These are phyloP conservation scores for Eudasyphora cyanicolor DNA, from an alignment of 2,888 invertebrate genomes.

Conservation along the genomic window DNA sequence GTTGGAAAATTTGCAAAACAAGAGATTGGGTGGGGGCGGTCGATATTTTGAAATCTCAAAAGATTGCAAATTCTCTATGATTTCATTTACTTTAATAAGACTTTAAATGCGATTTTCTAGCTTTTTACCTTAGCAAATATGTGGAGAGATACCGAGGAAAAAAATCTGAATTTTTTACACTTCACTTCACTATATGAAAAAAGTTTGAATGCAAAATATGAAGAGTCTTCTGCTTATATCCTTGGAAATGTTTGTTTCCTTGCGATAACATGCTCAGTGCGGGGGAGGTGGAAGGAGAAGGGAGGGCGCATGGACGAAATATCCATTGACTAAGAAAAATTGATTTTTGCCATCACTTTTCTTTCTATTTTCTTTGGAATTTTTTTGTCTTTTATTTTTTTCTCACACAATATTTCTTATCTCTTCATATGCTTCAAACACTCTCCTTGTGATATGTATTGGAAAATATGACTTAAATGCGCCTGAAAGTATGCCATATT, in stretches of 20 bases:
- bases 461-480: not conserved
- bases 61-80: not conserved
- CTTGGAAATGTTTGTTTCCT: not conserved
- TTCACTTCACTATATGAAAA: not conserved
- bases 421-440: not conserved
- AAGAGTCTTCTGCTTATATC: not conserved
- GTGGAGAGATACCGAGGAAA: not conserved
- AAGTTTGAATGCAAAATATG: not conserved
- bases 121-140: not conserved
- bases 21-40: not conserved
- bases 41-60: not conserved
- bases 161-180: not conserved
- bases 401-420: not conserved
- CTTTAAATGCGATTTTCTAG: not conserved
- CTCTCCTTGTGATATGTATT: not conserved
- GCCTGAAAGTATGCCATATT: conserved; percentile 14
- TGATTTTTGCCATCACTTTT: not conserved
- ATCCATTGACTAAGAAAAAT: not conserved
- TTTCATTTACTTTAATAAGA: not conserved
- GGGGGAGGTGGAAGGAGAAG: not conserved
- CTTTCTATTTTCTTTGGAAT: not conserved
- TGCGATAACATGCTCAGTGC: not conserved
- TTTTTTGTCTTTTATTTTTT: too few relatives aligned
- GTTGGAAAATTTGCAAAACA: not conserved
- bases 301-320: too few relatives aligned